Evolutionary conservation across 2,888 invertebrate genomes (phyloP).

Genomic region (Rhaphigaster nebulosa): DNA sequence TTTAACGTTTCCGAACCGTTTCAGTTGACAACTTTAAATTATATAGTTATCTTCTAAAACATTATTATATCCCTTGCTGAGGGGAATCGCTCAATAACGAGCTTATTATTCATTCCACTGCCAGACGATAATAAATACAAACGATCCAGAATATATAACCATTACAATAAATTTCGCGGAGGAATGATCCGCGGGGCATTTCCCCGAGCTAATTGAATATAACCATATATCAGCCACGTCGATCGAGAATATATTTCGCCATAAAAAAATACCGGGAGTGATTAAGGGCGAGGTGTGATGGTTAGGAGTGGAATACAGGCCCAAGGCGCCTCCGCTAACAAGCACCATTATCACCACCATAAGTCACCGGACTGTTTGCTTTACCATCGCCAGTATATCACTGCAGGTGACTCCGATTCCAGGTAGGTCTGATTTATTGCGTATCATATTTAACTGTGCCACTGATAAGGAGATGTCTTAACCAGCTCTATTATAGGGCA

Average conservation of each 20-base stretch:
- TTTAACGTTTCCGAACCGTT: too few species aligned
- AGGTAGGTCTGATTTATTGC: background rate
- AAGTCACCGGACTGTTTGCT: conserved; percentile 1
- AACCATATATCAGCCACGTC: background rate
- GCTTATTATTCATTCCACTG: background rate
- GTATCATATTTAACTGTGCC: conserved; percentile 42
- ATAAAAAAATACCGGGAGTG: background rate
- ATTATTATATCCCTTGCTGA: background rate
- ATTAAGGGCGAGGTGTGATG: background rate
- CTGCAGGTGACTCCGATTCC: background rate
- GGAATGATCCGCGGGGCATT: background rate
- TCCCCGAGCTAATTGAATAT: conserved; percentile 1
- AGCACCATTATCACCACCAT: background rate
- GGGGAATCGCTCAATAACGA: background rate
- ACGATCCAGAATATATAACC: background rate
- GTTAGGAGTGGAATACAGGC: background rate
- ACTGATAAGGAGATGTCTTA: conserved; percentile 44
- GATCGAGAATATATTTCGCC: conserved; percentile 13
- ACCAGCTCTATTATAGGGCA: conserved; percentile 35
- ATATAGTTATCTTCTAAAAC: too few species aligned
- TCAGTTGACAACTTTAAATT: too few species aligned
- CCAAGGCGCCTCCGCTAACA: conserved; percentile 29
- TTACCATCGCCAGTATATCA: background rate
- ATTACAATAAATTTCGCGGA: conserved; percentile 4
- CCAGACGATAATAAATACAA: background rate